Evolutionary conservation across 2,888 invertebrate genomes (phyloP).

Genomic region (Drosophila neotestacea): DNA sequence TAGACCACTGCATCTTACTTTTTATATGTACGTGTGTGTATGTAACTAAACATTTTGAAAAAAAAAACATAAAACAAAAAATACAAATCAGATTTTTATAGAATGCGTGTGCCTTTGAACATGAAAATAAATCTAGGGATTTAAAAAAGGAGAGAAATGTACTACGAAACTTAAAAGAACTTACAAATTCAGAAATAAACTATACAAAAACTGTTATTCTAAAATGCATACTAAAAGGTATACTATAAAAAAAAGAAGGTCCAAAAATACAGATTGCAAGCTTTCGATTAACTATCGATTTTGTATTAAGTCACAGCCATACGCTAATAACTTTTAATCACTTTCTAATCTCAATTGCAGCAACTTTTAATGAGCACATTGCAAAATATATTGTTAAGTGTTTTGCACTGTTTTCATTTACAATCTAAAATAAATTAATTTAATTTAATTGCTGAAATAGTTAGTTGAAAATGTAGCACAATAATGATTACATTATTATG

Average conservation of each 20-base stretch:
- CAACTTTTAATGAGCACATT: conserved; percentile 15
- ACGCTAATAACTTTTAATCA: not conserved
- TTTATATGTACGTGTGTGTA: conserved; percentile 52
- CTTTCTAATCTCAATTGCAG: not conserved
- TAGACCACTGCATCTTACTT: conserved; percentile 62
- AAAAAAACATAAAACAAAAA: conserved; percentile 24
- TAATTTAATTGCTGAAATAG: not conserved
- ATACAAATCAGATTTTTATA: conserved; percentile 70
- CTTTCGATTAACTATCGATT: conserved; percentile 22
- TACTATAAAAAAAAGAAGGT: conserved; percentile 39
- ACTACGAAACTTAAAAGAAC: conserved; percentile 51
- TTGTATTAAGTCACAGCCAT: conserved; percentile 49
- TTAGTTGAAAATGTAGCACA: conserved; percentile 23
- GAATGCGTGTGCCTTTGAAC: conserved; percentile 74
- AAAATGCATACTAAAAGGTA: conserved; percentile 40
- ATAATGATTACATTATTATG: conserved; percentile 21
- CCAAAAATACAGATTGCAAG: conserved; percentile 43
- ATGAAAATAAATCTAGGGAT: conserved; percentile 64
- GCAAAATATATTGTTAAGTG: conserved; percentile 25
- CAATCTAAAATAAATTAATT: not conserved
- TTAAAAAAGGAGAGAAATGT: conserved; percentile 53
- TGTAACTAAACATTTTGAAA: conserved; percentile 44
- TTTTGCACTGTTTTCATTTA: conserved; percentile 27
- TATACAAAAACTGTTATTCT: conserved; percentile 37
- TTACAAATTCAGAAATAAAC: conserved; percentile 41